Percentiles rank a stretch among this genome's conserved stretches.
Evolutionary conservation across 2,797 vertebrate species (phyloP).

Genomic region (Malacoctenus gilli): DNA sequence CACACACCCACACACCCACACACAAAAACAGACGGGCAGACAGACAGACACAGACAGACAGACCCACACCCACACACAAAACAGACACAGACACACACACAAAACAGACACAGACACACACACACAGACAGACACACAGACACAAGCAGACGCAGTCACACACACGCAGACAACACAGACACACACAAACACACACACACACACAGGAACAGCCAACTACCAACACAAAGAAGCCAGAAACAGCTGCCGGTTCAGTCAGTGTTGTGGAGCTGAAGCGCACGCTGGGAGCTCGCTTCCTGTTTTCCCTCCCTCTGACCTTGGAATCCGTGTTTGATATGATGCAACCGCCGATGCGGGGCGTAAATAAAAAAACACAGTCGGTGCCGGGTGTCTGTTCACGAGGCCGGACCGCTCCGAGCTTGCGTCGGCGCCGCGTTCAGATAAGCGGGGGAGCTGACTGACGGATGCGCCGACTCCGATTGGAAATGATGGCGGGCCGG

Average conservation of each 20-base stretch:
- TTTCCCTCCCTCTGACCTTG: constrained; percentile 29
- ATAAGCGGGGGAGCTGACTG: background rate
- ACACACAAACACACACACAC: background rate
- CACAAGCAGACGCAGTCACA: constrained; percentile 7
- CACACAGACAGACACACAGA: constrained; percentile 24
- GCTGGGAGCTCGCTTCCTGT: constrained; percentile 15
- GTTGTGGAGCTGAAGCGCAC: constrained; percentile 3
- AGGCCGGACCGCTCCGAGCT: background rate
- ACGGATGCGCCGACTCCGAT: background rate
- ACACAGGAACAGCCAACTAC: constrained; percentile 3
- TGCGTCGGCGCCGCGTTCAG: background rate
- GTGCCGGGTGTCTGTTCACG: background rate
- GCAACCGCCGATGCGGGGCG: constrained; percentile 22
- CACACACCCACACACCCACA: background rate
- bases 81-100: constrained; percentile 2
- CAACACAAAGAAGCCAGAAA: constrained; percentile 5
- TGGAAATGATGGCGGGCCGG: background rate
- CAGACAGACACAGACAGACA: constrained; percentile 24
- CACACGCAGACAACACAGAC: constrained; percentile 1
- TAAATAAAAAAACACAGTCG: constrained; percentile 3
- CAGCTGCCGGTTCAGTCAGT: background rate
- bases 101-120: no score
- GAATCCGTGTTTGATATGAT: constrained; percentile 8
- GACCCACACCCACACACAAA: background rate
- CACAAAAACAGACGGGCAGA: constrained; percentile 19